phyloP scores from a whole-genome alignment of 2,113 vertebrate genomes.

The Callospermophilus lateralis region DNA sequence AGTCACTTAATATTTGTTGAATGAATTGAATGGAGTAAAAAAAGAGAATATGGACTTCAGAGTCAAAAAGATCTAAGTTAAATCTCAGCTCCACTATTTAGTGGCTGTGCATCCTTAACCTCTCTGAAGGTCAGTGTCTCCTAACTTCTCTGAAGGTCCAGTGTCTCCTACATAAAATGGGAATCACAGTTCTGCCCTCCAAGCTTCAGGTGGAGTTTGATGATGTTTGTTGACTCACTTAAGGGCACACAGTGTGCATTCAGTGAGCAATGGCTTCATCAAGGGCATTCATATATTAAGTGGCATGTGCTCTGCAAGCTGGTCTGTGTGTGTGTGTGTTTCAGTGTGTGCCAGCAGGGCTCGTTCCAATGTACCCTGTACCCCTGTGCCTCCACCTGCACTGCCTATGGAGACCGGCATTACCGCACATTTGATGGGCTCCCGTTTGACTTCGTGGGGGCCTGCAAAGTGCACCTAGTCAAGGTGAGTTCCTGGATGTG shows the following conservation, averaged over 20 bases:
- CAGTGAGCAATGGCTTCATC: background rate
- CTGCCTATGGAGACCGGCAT: slow-evolving; percentile 95
- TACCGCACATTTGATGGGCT: slow-evolving; percentile 97
- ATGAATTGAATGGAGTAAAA: background rate
- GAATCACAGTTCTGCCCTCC: background rate
- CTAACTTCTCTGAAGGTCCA: background rate
- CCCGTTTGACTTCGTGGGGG: slow-evolving; percentile 94
- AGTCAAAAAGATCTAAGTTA: background rate
- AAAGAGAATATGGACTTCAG: background rate
- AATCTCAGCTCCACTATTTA: background rate
- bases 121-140: background rate
- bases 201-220: background rate
- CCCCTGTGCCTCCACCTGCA: slow-evolving; percentile 97
- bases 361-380: slow-evolving; percentile 94
- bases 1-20: background rate
- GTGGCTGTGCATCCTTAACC: background rate
- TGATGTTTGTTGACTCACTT: background rate
- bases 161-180: background rate
- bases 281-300: rapidly evolving
- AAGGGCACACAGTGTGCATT: too few relatives aligned
- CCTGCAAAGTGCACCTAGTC: slow-evolving; percentile 94
- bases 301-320: rapidly evolving
- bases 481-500: slow-evolving; percentile 90
- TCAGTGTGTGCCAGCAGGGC: slow-evolving; percentile 94
- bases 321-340: slow-evolving; percentile 52